Evolutionary conservation across 2,113 vertebrate genomes (phyloP), one percentile per base, ranked within the genome.

Genomic region (Chaenocephalus aceratus): DNA sequence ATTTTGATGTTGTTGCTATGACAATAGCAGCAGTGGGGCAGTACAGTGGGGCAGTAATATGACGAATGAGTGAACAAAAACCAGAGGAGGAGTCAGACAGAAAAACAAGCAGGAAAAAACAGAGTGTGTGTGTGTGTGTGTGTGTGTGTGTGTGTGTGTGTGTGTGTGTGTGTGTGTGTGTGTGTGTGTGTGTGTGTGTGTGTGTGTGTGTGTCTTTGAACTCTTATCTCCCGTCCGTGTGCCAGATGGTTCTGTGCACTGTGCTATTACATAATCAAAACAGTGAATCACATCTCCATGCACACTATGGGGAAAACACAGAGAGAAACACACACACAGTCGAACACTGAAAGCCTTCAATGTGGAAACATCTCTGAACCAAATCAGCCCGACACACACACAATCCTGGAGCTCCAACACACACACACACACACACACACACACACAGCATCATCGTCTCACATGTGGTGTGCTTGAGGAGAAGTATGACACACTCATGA

Each of bases 171-270:
- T 72, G 60, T 68, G 45, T 2, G 44, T 67, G 72, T 86, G 71
- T 63, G 23, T 75, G 54, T 48, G 60, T 85, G 71, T 59, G 23
- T 71, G 54, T 44, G 58, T 85, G 70, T 64, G 16, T 75, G 56
- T 49, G 54, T 82, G 72, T 59, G 23, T 41, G 36, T 41, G 36
- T 70, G 72, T 86, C 73, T 89, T 77, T 77, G 77, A 91, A 93
- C 80, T 87, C 84, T 91, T 88, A 89, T 93, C 86, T 90, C 72
- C 59, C 72, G 80, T 62, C 77, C 52, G n/a, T 88, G 84, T 88
- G 89, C 89, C 92, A 95, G 90, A 93, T 94, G 92, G 92, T 84
- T 87, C 86, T 89, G 80, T 88, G 79, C 85, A 82, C 81, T 46
- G 45, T 72, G 53, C 64, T 26, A 70, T 94, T 95, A 92, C 90